Conservation (phyloP, 2,113 vertebrate species). For the Zosterops hypoxanthus region DNA sequence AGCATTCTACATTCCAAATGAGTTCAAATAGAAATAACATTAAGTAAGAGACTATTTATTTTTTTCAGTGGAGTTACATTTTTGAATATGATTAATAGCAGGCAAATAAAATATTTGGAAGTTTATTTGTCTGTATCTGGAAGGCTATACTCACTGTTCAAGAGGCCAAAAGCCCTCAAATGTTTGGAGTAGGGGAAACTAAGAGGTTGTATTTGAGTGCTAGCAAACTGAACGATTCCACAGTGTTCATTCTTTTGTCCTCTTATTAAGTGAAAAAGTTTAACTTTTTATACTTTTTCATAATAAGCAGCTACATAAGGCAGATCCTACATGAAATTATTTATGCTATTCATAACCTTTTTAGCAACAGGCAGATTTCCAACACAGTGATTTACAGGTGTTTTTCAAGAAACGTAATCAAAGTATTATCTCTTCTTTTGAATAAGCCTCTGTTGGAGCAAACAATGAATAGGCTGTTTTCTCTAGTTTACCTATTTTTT, state of each 20-base stretch:
- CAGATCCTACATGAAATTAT: slow-evolving; percentile 29
- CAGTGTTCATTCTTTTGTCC: slow-evolving; percentile 15
- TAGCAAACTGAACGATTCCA: background rate
- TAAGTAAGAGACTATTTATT: background rate
- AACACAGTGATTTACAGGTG: slow-evolving; percentile 54
- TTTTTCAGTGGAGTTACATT: background rate
- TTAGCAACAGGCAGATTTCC: slow-evolving; percentile 54
- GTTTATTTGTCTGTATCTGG: background rate
- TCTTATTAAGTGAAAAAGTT: slow-evolving; percentile 1
- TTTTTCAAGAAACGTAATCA: slow-evolving; percentile 57
- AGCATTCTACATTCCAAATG: background rate
- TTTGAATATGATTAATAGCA: background rate
- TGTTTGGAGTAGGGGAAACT: background rate
- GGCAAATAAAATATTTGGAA: background rate
- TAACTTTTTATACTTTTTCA: background rate
- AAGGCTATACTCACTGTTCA: background rate
- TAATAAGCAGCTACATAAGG: slow-evolving; percentile 5
- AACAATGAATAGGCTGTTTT: slow-evolving; percentile 43
- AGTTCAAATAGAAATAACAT: background rate
- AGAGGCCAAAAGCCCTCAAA: background rate
- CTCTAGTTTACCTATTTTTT: slow-evolving; percentile 44
- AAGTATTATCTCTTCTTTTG: slow-evolving; percentile 64
- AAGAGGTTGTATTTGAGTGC: background rate
- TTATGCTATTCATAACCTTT: slow-evolving; percentile 58
- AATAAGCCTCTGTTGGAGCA: slow-evolving; percentile 29